These are phyloP conservation scores for Alethe diademata DNA, from an alignment of 2,113 vertebrate genomes.

Conservation along the genomic window DNA sequence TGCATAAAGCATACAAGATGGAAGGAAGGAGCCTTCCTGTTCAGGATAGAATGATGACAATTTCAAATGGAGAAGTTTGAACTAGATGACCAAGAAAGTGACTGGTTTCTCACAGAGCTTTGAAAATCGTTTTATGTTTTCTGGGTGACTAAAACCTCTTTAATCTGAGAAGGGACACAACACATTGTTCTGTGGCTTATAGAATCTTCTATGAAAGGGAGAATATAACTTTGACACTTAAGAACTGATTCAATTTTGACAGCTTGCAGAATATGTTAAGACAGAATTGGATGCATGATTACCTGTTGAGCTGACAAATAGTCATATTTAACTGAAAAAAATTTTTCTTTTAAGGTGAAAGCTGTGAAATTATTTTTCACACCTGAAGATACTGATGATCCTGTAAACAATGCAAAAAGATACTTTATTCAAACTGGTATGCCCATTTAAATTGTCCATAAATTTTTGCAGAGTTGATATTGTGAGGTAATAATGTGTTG, in stretches of 20 bases:
- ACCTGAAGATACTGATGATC: slow-evolving; percentile 86
- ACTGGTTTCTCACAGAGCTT: not conserved
- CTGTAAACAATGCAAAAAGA: slow-evolving; percentile 87
- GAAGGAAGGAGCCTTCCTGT: not conserved
- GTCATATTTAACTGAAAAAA: not conserved
- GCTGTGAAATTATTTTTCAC: slow-evolving; percentile 90
- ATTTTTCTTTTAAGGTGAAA: slow-evolving; percentile 73
- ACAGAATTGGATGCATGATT: not conserved
- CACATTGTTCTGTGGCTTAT: not conserved
- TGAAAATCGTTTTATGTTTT: not conserved
- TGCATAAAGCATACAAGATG: not conserved
- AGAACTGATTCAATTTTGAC: not conserved
- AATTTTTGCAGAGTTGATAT: not conserved
- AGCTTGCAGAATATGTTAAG: not conserved
- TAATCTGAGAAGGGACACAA: not conserved
- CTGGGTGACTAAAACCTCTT: not conserved
- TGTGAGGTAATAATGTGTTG: not conserved
- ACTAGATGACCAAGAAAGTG: not conserved
- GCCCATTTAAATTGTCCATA: not conserved
- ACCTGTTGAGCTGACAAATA: not conserved
- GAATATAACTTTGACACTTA: not conserved
- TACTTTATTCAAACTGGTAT: slow-evolving; percentile 90
- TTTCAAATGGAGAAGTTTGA: not conserved
- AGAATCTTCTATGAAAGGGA: not conserved
- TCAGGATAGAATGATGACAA: not conserved